Conservation (phyloP, 2,113 vertebrate species). For the Burhinus bistriatus region DNA sequence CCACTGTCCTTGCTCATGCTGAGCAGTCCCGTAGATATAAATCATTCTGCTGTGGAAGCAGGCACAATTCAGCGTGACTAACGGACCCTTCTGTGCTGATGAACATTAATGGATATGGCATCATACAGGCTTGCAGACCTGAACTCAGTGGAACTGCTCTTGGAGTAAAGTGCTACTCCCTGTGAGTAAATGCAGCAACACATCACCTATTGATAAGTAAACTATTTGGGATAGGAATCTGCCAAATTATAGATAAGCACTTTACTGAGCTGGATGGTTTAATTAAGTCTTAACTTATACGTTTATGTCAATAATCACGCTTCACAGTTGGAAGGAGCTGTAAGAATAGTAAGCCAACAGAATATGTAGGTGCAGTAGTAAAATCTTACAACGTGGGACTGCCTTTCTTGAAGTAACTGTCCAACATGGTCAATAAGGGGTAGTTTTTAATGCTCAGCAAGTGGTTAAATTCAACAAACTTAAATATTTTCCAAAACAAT, state of each 20-base stretch:
- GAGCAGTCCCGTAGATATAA: slow-evolving; percentile 42
- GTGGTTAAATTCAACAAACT: slow-evolving; percentile 48
- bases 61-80: slow-evolving; percentile 52
- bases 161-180: background rate
- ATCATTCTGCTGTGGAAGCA: slow-evolving; percentile 49
- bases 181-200: background rate
- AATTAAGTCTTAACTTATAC: background rate
- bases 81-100: slow-evolving; percentile 34
- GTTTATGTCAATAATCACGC: background rate
- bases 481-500: slow-evolving; percentile 66
- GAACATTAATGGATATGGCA: slow-evolving; percentile 51
- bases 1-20: slow-evolving; percentile 58
- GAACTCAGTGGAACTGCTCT: background rate
- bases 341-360: background rate
- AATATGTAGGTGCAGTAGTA: background rate
- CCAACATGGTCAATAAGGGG: background rate
- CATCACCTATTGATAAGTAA: background rate
- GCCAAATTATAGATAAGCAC: background rate
- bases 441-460: background rate
- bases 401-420: background rate
- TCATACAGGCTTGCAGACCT: background rate
- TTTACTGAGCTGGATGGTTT: background rate
- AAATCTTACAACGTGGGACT: background rate
- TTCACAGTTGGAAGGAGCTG: background rate
- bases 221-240: background rate